Evolutionary conservation across 2,888 invertebrate species (phyloP).

Genomic region (Cremastobaeus sp.): DNA sequence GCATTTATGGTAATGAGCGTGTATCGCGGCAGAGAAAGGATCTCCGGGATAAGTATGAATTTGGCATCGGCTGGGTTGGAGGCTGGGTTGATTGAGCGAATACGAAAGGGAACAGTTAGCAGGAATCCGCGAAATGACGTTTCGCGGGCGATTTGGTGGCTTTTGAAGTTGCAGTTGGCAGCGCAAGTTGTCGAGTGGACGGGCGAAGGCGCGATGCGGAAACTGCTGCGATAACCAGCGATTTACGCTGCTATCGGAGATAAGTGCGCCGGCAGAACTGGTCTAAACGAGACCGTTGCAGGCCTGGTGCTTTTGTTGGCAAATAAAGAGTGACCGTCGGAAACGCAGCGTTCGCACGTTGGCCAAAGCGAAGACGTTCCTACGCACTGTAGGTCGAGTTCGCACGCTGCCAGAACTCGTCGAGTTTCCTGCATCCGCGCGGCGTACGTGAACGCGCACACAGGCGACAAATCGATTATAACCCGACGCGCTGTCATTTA

Average conservation of each 20-base stretch:
- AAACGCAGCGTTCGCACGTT: slow-evolving; percentile 51
- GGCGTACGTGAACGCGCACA: slow-evolving; percentile 9
- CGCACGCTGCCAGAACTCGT: slow-evolving; percentile 55
- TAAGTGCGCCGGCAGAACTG: slow-evolving; percentile 54
- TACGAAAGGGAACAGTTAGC: slow-evolving; percentile 29
- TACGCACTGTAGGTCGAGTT: slow-evolving; percentile 56
- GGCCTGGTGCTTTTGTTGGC: slow-evolving; percentile 58
- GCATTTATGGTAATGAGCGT: slow-evolving; percentile 1
- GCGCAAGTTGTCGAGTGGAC: slow-evolving; percentile 29
- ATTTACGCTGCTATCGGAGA: slow-evolving; percentile 58
- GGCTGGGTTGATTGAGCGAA: slow-evolving; percentile 29
- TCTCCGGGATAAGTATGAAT: slow-evolving; percentile 32
- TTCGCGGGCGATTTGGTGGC: slow-evolving; percentile 45
- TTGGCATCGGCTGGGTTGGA: slow-evolving; percentile 22
- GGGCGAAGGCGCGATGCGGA: slow-evolving; percentile 51
- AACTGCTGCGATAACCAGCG: slow-evolving; percentile 47
- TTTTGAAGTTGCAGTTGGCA: slow-evolving; percentile 50
- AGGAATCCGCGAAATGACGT: slow-evolving; percentile 39
- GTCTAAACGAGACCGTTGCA: slow-evolving; percentile 53
- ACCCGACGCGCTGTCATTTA: slow-evolving; percentile 41
- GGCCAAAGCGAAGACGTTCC: slow-evolving; percentile 41
- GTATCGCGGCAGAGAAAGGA: not conserved
- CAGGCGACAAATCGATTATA: slow-evolving; percentile 60
- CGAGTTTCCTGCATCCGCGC: slow-evolving; percentile 46
- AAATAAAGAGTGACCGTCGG: slow-evolving; percentile 57